phyloP scores from a whole-genome alignment of 1,140 invertebrate species.

The Diorhabda elongata region DNA sequence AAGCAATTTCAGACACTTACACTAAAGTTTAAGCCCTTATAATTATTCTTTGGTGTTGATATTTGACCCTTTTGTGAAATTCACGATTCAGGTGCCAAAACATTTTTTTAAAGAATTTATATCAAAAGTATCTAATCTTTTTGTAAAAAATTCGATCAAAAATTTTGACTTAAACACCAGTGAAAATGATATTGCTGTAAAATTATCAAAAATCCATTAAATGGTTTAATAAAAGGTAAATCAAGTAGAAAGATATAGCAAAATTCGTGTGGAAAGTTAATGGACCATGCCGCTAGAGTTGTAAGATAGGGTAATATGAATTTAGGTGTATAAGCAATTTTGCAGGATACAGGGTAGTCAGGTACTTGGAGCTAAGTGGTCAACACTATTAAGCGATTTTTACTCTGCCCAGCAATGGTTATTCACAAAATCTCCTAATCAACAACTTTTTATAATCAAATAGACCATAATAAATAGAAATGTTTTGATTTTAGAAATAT shows the following conservation, averaged over 20 bases:
- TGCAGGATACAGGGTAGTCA: constrained; percentile 32
- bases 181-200: not conserved
- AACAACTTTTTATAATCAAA: not conserved
- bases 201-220: constrained; percentile 1
- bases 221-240: constrained; percentile 1
- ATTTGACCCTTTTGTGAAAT: not conserved
- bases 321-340: constrained; percentile 18
- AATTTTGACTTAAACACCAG: not conserved
- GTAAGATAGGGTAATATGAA: constrained; percentile 8
- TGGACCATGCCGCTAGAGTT: constrained; percentile 24
- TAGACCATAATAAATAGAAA: not conserved
- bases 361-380: constrained; percentile 37
- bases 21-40: too few species aligned
- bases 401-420: constrained; percentile 14
- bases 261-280: constrained; percentile 24
- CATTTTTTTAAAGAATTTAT: not conserved
- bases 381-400: constrained; percentile 18
- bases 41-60: too few species aligned
- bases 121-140: not conserved
- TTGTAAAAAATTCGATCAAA: too few species aligned
- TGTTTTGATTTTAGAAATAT: not conserved
- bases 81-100: not conserved
- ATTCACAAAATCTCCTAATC: not conserved
- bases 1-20: too few species aligned
- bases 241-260: constrained; percentile 9